Conservation (phyloP, 2,888 invertebrate species). For the Sclerodermus sp. region DNA sequence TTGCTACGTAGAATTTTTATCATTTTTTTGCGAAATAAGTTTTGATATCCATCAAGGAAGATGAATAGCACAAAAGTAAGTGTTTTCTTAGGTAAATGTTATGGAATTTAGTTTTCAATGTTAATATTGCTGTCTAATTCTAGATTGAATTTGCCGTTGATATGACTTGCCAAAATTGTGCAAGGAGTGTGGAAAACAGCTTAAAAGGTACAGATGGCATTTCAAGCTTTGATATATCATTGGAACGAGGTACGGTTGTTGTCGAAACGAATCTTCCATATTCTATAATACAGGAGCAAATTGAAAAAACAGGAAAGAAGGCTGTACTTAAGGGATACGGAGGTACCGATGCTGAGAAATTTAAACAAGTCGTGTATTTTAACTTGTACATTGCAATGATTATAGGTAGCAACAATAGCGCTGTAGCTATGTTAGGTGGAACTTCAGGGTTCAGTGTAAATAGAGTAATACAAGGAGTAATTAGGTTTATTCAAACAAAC, state of each 20-base stretch:
- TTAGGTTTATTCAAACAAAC: constrained; percentile 71
- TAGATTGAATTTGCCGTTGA: constrained; percentile 70
- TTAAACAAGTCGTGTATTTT: not conserved
- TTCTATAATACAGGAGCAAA: constrained; percentile 58
- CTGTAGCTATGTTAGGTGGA: constrained; percentile 70
- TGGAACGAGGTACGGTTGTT: constrained; percentile 69
- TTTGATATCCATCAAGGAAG: not conserved
- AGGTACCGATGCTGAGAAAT: constrained; percentile 57
- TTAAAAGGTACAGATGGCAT: constrained; percentile 58
- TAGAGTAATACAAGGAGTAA: constrained; percentile 68
- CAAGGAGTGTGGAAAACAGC: constrained; percentile 58
- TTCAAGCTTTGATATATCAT: constrained; percentile 60
- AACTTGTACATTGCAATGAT: not conserved
- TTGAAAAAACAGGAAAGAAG: constrained; percentile 66
- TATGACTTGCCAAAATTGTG: constrained; percentile 64
- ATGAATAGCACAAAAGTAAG: constrained; percentile 29
- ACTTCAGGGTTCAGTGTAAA: constrained; percentile 57
- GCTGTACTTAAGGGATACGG: constrained; percentile 82
- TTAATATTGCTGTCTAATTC: constrained; percentile 12
- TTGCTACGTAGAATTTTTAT: too few species aligned
- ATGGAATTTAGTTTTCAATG: not conserved
- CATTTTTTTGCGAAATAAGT: too few species aligned
- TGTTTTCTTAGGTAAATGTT: not conserved
- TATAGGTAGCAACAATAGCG: constrained; percentile 59
- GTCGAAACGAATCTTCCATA: constrained; percentile 69